Percentiles rank a stretch among this genome's conserved stretches.
Conservation (phyloP, 2,888 invertebrate genomes). For the Euphydryas editha region DNA sequence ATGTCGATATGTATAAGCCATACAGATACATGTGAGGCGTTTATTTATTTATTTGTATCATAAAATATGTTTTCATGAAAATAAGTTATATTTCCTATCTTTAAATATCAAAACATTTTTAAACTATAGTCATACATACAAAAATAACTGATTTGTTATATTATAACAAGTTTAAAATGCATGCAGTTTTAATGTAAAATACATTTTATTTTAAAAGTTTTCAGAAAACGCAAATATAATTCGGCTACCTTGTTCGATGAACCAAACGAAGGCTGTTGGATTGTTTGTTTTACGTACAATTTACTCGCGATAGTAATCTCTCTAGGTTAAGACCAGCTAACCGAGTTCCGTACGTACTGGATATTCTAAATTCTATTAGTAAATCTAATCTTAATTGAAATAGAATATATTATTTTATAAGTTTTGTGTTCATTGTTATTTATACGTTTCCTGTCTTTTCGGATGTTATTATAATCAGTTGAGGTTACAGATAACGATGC, state of each 20-base stretch:
- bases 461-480: slow-evolving; percentile 6
- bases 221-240: slow-evolving; percentile 7
- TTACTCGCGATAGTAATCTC: slow-evolving; percentile 61
- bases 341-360: slow-evolving; percentile 36
- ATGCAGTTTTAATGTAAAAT: not conserved
- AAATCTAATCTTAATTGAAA: slow-evolving; percentile 41
- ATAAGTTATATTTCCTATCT: too few relatives aligned
- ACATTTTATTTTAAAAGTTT: slow-evolving; percentile 7
- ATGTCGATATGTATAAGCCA: too few relatives aligned
- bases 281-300: slow-evolving; percentile 51
- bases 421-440: slow-evolving; percentile 27
- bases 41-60: too few relatives aligned
- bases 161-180: not conserved
- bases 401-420: slow-evolving; percentile 37
- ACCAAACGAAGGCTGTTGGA: slow-evolving; percentile 60
- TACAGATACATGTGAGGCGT: too few relatives aligned
- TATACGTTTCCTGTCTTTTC: slow-evolving; percentile 31
- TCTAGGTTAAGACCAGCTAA: slow-evolving; percentile 68
- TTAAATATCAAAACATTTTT: too few relatives aligned
- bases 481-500: slow-evolving; percentile 3
- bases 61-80: too few relatives aligned
- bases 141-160: too few relatives aligned
- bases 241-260: slow-evolving; percentile 56
- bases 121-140: too few relatives aligned
- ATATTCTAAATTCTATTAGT: slow-evolving; percentile 33